phyloP scores from a whole-genome alignment of 1,140 invertebrate species.

The Lethrus apterus region DNA sequence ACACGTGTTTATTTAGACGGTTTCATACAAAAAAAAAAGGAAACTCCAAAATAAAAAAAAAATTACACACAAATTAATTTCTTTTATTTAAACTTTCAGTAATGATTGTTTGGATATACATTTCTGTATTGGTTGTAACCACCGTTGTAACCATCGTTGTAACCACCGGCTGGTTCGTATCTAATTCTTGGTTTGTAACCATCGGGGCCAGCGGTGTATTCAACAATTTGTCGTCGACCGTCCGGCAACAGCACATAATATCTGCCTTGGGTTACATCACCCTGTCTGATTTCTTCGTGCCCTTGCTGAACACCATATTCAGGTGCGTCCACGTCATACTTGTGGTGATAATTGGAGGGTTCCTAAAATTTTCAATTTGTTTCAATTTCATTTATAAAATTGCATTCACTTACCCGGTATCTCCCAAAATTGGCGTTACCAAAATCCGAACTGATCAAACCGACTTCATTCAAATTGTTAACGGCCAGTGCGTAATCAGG shows the following conservation, averaged over 20 bases:
- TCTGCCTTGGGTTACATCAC: slow-evolving; percentile 57
- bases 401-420: no score
- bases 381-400: background rate
- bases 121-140: no score
- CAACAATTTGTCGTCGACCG: slow-evolving; percentile 67
- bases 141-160: no score
- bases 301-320: slow-evolving; percentile 62
- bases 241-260: slow-evolving; percentile 70
- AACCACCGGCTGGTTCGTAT: slow-evolving; percentile 52
- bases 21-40: no score
- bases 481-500: no score
- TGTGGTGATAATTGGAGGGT: slow-evolving; percentile 65
- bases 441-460: background rate
- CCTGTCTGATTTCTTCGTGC: slow-evolving; percentile 61
- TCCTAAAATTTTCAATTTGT: slow-evolving; percentile 37
- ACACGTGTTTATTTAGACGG: no score
- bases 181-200: slow-evolving; percentile 71
- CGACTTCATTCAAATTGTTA: no score
- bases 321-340: slow-evolving; percentile 64
- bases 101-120: no score
- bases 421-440: background rate
- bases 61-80: no score
- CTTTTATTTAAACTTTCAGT: no score
- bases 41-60: no score
- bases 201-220: slow-evolving; percentile 67